phyloP scores from a whole-genome alignment of 2,113 vertebrate genomes.

The Chaetura pelagica region DNA sequence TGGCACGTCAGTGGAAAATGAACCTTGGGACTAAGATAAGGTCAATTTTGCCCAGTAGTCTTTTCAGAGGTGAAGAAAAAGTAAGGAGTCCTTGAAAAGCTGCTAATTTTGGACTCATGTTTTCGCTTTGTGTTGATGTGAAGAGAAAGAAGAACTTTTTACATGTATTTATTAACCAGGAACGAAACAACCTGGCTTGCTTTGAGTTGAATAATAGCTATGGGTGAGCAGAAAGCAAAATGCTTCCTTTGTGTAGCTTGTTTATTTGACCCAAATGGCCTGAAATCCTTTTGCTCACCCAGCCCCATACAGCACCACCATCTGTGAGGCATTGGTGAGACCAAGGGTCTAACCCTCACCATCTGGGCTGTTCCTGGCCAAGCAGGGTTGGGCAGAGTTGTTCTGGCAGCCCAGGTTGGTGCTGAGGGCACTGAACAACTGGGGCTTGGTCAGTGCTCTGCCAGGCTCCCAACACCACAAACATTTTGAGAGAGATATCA shows the following conservation, averaged over 20 bases:
- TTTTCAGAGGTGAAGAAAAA: neutral
- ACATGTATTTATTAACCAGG: neutral
- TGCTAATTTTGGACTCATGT: neutral
- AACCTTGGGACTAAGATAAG: neutral
- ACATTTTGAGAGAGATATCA: neutral
- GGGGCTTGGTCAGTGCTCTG: neutral
- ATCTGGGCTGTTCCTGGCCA: neutral
- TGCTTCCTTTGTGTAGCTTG: neutral
- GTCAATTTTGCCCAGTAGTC: neutral
- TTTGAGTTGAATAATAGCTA: neutral
- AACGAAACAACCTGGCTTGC: neutral
- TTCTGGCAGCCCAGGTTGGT: rapidly evolving
- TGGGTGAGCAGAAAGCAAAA: neutral
- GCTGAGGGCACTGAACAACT: rapidly evolving
- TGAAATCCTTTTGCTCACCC: neutral
- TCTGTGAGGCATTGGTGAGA: too few species aligned
- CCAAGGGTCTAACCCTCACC: neutral
- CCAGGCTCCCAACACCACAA: neutral
- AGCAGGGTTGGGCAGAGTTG: neutral
- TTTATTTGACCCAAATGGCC: neutral
- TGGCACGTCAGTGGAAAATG: neutral
- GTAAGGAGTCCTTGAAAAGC: neutral
- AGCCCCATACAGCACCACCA: rapidly evolving
- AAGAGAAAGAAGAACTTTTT: neutral
- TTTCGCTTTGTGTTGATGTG: neutral